Conservation (phyloP, 2,888 invertebrate genomes). For the Alviniconcha strummeri region DNA sequence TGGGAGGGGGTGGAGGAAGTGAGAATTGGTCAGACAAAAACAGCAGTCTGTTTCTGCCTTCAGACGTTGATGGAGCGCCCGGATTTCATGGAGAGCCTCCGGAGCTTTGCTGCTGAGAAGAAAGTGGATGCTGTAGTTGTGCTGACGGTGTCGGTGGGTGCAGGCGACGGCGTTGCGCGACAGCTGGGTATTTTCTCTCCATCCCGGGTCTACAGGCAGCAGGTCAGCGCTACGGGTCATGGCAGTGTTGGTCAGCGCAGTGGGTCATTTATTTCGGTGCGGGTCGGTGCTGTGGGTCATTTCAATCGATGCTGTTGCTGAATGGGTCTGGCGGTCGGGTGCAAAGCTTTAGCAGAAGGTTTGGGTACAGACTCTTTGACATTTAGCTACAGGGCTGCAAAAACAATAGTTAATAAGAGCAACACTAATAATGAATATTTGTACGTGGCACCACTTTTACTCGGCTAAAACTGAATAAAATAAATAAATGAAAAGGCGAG, state of each 20-base stretch:
- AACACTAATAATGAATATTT: background rate
- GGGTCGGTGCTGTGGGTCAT: background rate
- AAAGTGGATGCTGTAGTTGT: conserved; percentile 51
- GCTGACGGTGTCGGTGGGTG: conserved; percentile 35
- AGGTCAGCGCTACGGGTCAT: conserved; percentile 46
- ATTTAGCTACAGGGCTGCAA: too few relatives aligned
- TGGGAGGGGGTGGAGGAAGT: too few relatives aligned
- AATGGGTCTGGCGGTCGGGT: background rate
- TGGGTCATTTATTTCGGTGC: too few relatives aligned
- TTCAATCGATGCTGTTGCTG: background rate
- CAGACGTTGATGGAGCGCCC: conserved; percentile 52
- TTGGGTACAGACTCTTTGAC: too few relatives aligned
- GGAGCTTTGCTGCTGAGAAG: conserved; percentile 44
- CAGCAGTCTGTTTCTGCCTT: background rate
- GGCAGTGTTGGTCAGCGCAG: too few relatives aligned
- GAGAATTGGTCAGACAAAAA: too few relatives aligned
- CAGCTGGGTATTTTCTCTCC: conserved; percentile 62
- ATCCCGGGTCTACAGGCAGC: conserved; percentile 47
- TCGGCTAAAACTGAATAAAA: too few relatives aligned
- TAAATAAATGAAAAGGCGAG: too few relatives aligned
- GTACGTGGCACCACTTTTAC: background rate
- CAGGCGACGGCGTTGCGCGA: conserved; percentile 38
- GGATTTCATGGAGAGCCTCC: conserved; percentile 48
- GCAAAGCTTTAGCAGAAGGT: too few relatives aligned
- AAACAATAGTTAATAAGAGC: background rate